Conservation (phyloP, 2,888 invertebrate species). For the Mystacides longicornis region DNA sequence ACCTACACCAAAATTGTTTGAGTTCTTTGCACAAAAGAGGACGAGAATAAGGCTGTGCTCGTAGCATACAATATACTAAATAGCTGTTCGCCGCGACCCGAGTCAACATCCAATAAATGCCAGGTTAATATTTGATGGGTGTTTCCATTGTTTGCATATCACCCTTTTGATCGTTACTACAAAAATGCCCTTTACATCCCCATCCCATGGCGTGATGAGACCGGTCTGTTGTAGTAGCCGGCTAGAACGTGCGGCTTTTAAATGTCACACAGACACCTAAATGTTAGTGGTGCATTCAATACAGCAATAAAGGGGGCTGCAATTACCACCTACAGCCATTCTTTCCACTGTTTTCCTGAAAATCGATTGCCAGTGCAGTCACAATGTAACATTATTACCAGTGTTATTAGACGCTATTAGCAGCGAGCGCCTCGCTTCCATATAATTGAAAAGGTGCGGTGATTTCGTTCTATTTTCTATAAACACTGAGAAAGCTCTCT, state of each 20-base stretch:
- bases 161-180: conserved; percentile 3
- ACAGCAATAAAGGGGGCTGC: conserved; percentile 1
- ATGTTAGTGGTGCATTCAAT: not conserved
- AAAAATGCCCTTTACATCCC: conserved; percentile 3
- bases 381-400: not conserved
- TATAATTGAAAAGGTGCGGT: no score
- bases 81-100: not conserved
- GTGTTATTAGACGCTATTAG: no score
- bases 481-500: no score
- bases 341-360: not conserved
- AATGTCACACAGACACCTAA: not conserved
- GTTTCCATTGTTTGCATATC: conserved; percentile 4
- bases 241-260: not conserved
- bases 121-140: conserved; percentile 2
- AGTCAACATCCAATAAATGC: conserved; percentile 4
- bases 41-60: no score
- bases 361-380: not conserved
- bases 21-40: no score
- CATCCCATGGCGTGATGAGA: conserved; percentile 5
- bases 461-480: no score
- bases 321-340: no score
- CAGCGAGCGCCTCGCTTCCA: no score
- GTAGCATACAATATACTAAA: no score
- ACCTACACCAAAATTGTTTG: no score
- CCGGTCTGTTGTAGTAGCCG: not conserved